Conservation (phyloP, 2,888 invertebrate genomes). For the Oxytorus armatus region DNA sequence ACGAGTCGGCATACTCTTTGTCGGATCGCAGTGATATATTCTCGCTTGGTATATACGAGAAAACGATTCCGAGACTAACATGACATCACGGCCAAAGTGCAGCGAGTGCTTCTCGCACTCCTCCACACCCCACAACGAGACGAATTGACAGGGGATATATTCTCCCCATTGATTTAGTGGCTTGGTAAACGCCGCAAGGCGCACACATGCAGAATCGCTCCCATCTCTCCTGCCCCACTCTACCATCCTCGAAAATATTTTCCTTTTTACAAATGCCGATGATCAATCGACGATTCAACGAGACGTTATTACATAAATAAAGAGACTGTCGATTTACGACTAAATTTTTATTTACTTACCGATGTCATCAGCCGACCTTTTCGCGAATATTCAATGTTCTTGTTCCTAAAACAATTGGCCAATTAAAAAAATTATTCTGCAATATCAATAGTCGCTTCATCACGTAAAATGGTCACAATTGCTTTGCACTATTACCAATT, state of each 20-base stretch:
- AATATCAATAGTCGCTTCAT: too few relatives aligned
- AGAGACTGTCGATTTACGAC: conserved; percentile 35
- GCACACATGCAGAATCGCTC: conserved; percentile 17
- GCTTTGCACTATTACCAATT: too few relatives aligned
- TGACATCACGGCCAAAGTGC: conserved; percentile 52
- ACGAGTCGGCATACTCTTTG: conserved; percentile 63
- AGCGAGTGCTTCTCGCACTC: conserved; percentile 23
- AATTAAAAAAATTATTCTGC: background rate
- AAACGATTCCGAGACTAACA: conserved; percentile 63
- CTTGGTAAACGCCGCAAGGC: conserved; percentile 48
- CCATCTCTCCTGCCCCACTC: conserved; percentile 32
- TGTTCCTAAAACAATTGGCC: too few relatives aligned
- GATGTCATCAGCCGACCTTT: background rate
- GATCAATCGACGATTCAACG: conserved; percentile 52
- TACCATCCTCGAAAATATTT: background rate
- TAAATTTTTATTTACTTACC: conserved; percentile 9
- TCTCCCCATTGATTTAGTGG: conserved; percentile 58
- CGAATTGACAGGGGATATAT: conserved; percentile 52
- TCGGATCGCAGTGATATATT: conserved; percentile 59
- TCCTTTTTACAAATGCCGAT: conserved; percentile 24
- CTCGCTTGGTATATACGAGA: conserved; percentile 51
- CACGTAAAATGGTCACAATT: too few relatives aligned
- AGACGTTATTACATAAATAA: background rate
- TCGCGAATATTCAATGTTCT: too few relatives aligned
- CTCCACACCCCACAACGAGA: conserved; percentile 11